Conservation (phyloP, 2,113 vertebrate species). For the human (Homo sapiens) region GRCh38 chr4:187635501-187636000, state of each 20-base stretch:
- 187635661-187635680: not conserved
- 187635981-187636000: not conserved
- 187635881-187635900: not conserved
- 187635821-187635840: too few relatives aligned
- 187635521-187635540: too few relatives aligned
- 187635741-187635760: not conserved
- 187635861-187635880: accelerated
- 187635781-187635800: not conserved
- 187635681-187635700: not conserved
- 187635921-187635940: not conserved
- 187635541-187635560: not conserved
- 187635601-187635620: not conserved
- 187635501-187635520: too few relatives aligned
- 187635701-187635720: not conserved
- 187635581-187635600: not conserved
- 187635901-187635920: not conserved
- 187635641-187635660: not conserved
- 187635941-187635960: not conserved
- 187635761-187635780: not conserved
- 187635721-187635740: not conserved
- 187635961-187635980: not conserved
- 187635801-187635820: not conserved
- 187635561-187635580: not conserved
- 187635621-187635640: not conserved
- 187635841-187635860: not conserved